A percentile compares a stretch with the other conserved stretches of the same genome.
Evolutionary conservation across 2,113 vertebrate genomes (phyloP).

Genomic region (Speoplatyrhinus poulsoni): DNA sequence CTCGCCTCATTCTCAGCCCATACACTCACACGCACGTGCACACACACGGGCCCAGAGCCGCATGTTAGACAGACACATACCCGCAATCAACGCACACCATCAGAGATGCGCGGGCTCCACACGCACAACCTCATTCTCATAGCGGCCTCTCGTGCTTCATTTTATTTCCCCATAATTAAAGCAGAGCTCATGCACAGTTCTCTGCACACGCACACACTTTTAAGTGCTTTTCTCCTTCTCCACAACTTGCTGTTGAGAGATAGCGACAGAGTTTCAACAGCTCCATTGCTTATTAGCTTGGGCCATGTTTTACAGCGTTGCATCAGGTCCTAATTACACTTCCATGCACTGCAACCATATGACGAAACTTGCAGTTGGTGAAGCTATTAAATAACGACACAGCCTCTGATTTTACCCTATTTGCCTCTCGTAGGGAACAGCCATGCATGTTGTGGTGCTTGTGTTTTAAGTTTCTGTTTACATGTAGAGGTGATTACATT

Average conservation of each 20-base stretch:
- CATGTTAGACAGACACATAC: neutral
- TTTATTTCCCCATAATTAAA: slow-evolving; percentile 2
- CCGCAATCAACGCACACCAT: neutral
- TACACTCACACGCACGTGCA: neutral
- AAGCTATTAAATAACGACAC: slow-evolving; percentile 5
- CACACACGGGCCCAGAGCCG: neutral
- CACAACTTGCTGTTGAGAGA: slow-evolving; percentile 6
- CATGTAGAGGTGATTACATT: neutral
- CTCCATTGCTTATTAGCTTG: neutral
- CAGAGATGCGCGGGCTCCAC: neutral
- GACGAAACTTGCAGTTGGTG: neutral
- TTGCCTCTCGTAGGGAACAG: neutral
- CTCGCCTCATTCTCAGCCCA: slow-evolving; percentile 19
- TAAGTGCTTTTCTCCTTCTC: neutral
- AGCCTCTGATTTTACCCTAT: neutral
- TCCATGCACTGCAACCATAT: slow-evolving; percentile 1
- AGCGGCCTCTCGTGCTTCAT: neutral
- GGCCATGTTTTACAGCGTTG: slow-evolving; percentile 15
- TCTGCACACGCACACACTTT: neutral
- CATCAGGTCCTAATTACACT: slow-evolving; percentile 17
- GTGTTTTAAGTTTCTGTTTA: neutral
- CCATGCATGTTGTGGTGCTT: neutral
- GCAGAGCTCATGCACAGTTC: neutral
- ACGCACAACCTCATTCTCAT: neutral
- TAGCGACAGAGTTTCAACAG: slow-evolving; percentile 8